Percentiles rank a stretch among this genome's conserved stretches.
Evolutionary conservation across 1,140 invertebrate genomes (phyloP).

Genomic region (Brachionus sp.): DNA sequence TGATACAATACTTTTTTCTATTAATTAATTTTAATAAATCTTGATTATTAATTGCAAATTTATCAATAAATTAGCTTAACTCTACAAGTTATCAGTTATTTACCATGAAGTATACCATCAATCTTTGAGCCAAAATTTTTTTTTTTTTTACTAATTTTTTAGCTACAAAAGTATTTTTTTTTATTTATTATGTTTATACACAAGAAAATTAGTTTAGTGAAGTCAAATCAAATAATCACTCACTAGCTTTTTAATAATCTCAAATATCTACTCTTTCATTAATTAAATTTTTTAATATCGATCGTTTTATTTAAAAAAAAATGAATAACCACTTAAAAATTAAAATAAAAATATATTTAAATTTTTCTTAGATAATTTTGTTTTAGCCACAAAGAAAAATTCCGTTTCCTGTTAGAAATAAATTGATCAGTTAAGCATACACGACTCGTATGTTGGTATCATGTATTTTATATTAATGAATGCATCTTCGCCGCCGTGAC

Average conservation of each 20-base stretch:
- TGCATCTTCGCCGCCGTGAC: slow-evolving; percentile 82
- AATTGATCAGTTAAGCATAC: slow-evolving; percentile 68
- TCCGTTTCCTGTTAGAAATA: neutral
- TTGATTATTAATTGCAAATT: too few relatives aligned
- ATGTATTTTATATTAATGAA: slow-evolving; percentile 96
- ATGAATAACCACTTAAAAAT: slow-evolving; percentile 9
- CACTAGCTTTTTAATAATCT: neutral
- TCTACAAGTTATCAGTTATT: too few relatives aligned
- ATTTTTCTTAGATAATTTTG: slow-evolving; percentile 16
- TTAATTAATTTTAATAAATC: too few relatives aligned
- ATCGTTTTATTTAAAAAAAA: slow-evolving; percentile 3
- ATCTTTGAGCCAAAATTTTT: too few relatives aligned
- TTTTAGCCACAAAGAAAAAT: slow-evolving; percentile 45
- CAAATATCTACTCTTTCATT: too few relatives aligned
- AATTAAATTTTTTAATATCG: neutral
- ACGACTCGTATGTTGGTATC: slow-evolving; percentile 93
- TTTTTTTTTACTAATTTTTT: too few relatives aligned
- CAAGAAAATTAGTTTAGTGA: neutral
- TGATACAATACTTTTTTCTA: too few relatives aligned
- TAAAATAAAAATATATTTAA: neutral
- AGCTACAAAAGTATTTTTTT: too few relatives aligned
- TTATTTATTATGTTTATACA: too few relatives aligned
- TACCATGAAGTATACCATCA: too few relatives aligned
- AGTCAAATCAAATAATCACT: neutral
- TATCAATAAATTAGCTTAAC: too few relatives aligned